Evolutionary conservation across 2,797 vertebrate species (phyloP).

Genomic region (Pangasius larnaudii): DNA sequence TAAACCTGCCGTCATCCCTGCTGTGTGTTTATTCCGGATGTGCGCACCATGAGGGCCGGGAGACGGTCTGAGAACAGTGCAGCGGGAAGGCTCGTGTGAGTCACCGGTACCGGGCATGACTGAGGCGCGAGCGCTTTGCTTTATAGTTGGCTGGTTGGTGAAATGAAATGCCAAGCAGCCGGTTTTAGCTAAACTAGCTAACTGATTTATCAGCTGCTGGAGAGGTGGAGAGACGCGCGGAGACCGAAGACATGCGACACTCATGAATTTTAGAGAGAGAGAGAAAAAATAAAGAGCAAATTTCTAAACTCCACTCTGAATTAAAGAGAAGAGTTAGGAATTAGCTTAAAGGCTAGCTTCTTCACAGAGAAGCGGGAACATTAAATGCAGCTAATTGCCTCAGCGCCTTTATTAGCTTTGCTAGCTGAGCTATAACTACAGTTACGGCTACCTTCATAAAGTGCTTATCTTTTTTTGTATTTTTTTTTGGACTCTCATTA

Average conservation of each 20-base stretch:
- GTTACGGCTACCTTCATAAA: background rate
- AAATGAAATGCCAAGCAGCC: background rate
- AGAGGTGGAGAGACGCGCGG: background rate
- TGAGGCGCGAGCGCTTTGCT: background rate
- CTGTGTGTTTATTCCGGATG: background rate
- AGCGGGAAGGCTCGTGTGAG: background rate
- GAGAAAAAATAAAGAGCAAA: background rate
- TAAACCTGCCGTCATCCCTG: slow-evolving; percentile 1
- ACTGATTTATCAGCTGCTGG: background rate
- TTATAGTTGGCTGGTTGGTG: background rate
- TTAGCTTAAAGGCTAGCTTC: background rate
- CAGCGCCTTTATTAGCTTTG: slow-evolving; percentile 16
- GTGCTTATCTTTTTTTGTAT: background rate
- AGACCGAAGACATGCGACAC: background rate
- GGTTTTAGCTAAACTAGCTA: slow-evolving; percentile 5
- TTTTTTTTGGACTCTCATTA: background rate
- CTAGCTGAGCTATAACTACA: background rate
- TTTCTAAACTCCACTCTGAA: background rate
- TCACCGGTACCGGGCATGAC: background rate
- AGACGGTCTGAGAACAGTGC: background rate
- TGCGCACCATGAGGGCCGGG: background rate
- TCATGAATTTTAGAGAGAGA: background rate
- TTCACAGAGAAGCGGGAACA: slow-evolving; percentile 9
- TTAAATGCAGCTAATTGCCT: background rate
- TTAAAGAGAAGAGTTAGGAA: background rate